These are phyloP conservation scores for Squalus acanthias DNA, from an alignment of 2,797 vertebrate species.

Conservation along the genomic window DNA sequence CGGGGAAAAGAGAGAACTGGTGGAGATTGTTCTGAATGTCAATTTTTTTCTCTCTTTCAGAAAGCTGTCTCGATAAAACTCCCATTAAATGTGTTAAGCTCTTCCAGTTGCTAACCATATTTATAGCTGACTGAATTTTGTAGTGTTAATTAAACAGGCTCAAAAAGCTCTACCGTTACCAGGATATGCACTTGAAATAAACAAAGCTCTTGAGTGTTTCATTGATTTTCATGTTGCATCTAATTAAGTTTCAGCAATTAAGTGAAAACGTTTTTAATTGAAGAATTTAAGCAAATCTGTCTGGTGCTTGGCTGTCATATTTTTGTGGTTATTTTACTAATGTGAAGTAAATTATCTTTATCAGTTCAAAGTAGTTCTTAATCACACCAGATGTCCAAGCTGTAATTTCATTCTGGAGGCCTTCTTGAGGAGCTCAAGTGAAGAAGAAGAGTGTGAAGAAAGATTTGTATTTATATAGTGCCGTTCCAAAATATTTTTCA, in stretches of 20 bases:
- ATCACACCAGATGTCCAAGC: constrained; percentile 14
- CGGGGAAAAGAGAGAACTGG: neutral
- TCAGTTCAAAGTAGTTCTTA: constrained; percentile 23
- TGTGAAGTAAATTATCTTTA: constrained; percentile 35
- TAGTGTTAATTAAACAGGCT: constrained; percentile 70
- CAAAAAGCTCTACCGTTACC: constrained; percentile 60
- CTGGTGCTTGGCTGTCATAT: neutral
- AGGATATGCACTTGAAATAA: constrained; percentile 58
- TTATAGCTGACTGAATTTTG: constrained; percentile 63
- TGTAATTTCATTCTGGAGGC: neutral
- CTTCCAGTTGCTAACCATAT: constrained; percentile 61
- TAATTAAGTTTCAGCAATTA: constrained; percentile 69
- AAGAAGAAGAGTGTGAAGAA: neutral
- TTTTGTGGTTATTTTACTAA: constrained; percentile 10
- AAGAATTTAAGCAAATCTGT: constrained; percentile 6
- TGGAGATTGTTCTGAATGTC: neutral
- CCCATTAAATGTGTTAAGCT: constrained; percentile 64
- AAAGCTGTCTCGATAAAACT: constrained; percentile 14
- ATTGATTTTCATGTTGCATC: constrained; percentile 53
- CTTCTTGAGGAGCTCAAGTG: neutral
- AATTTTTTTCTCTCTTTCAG: neutral
- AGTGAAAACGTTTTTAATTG: constrained; percentile 44
- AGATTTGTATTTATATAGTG: neutral
- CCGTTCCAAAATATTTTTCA: neutral
- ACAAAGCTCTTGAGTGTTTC: constrained; percentile 60